Percentiles rank a stretch among this genome's conserved stretches.
phyloP scores from a whole-genome alignment of 2,888 invertebrate species.

The Prosapia bicincta region DNA sequence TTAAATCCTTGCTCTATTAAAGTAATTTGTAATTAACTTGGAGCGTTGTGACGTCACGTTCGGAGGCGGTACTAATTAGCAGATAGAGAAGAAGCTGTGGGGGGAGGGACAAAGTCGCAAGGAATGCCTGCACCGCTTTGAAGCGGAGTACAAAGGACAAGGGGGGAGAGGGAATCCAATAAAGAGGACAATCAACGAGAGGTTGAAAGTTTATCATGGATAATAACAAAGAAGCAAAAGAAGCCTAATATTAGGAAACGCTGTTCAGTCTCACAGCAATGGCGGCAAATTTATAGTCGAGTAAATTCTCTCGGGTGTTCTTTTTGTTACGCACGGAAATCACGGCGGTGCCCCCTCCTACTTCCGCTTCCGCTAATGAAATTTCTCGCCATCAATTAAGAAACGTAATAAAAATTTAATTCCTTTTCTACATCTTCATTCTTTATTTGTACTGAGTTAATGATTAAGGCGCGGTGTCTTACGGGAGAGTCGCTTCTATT shows the following conservation, averaged over 20 bases:
- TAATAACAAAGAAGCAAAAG: not conserved
- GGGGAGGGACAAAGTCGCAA: constrained; percentile 3
- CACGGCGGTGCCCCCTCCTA: not conserved
- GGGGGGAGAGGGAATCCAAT: not conserved
- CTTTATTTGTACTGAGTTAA: not conserved
- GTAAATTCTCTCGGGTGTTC: not conserved
- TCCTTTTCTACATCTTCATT: not conserved
- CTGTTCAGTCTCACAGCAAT: not conserved
- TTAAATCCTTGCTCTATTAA: constrained; percentile 45
- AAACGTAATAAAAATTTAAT: not conserved
- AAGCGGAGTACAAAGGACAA: not conserved
- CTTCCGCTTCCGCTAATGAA: not conserved
- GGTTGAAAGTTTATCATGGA: constrained; percentile 2
- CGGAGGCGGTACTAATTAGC: constrained; percentile 21
- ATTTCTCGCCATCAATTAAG: not conserved
- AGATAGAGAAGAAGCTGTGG: constrained; percentile 4
- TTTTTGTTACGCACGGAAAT: not conserved
- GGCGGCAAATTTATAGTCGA: not conserved
- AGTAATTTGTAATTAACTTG: constrained; percentile 45
- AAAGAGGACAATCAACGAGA: constrained; percentile 2
- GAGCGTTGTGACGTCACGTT: constrained; percentile 26
- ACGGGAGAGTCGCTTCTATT: too few species aligned
- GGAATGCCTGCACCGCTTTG: not conserved
- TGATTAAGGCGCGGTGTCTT: not conserved
- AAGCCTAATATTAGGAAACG: not conserved